Base-by-base conservation (phyloP, 2,113 vertebrate genomes). In the Ploceus nigricollis region DNA sequence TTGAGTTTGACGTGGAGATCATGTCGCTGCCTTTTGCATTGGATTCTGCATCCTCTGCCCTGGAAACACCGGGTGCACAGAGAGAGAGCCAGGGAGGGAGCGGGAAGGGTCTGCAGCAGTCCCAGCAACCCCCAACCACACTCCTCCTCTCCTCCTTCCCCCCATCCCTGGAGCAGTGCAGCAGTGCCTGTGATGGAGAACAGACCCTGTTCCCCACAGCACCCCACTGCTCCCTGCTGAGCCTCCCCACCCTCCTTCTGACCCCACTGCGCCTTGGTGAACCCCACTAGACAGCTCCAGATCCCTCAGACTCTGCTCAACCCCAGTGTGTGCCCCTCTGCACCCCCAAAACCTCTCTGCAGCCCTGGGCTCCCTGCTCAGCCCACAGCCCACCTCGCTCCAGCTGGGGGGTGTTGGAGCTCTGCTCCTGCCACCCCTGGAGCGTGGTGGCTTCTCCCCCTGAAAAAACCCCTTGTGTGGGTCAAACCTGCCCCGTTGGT, bases 1-100 rank as follows among this genome's bases (percentile, higher is more conserved):
- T 95, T 64, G 89, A 91, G 83, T 89, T 86, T 96, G 94, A 95
- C 83, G 48, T 37, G 83, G 94, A 82, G 91, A 92, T 95, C n/a
- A 51, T 77, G 83, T 10, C 1, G 2, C 82, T 89, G 92, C 92
- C 92, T 92, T 68, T 71, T 28, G 57, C 93, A 24, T 78, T 22
- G 88, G 54, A 24, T 94, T 73, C 68, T 90, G 65, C 60, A 57
- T 91, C 81, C 53, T 93, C 33, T 75, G 81, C 70, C 78, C 91
- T 87, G 83, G 89, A 78, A 87, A 63, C 6, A 6, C 10, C 0
- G 5, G 54, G 45, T 6, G 65, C 33, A 9, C 0, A 0, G 70
- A 57, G 68, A 19, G 27, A 37, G 66, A 82, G 86, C 14, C 24
- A 47, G 42, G 51, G 8, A 61, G 68, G 50, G 58, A 82, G 48